Evolutionary conservation across 1,140 invertebrate species (phyloP), one percentile per base, ranked within the genome.

Genomic region (Nebria ingens): DNA sequence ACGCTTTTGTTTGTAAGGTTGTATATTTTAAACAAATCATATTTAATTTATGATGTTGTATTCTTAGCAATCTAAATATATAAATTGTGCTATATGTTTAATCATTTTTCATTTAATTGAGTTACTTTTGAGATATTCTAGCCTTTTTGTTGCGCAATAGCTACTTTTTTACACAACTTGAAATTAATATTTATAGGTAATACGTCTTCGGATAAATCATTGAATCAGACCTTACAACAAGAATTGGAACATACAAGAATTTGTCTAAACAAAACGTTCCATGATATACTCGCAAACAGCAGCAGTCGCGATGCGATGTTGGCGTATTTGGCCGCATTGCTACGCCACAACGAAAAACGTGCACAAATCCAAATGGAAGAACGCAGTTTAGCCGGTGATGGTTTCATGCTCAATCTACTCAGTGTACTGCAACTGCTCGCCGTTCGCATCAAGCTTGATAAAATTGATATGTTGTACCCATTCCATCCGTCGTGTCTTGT

Each of bases 401-500:
- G 94, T 1, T 95, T 94, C 66, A 93, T 97, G 85, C 71, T 98
- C 23, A 98, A 98, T 75, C 70, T 98, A 2, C 78, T 97, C 55
- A 87, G 87, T 42, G 87, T 97, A 12, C 70, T 98, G 51, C 93
- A 97, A 70, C 81, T 89, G 68, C 71, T 97, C 0, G 86, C 90
- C 0, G 76, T 89, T 0, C 92, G 92, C 73, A 88, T 91, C 21
- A 89, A 89, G 70, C 64, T 91, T 49, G 85, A 89, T 59, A 86
- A 89, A 56, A 82, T 97, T 40, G 91, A 96, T 69, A 77, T 82
- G 0, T 73, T 85, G 55, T 97, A 96, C 75, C 87, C 88, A 11
- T 95, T 93, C 72, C 85, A 93, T 71, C 83, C 87, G 0, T 79
- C 82, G 51, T 81, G 84, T 23, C 75, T 89, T 55, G 72, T 96